Percentiles rank a stretch among this genome's conserved stretches.
These are phyloP conservation scores for Zosterops lateralis DNA, from an alignment of 2,113 vertebrate genomes.

Conservation along the genomic window DNA sequence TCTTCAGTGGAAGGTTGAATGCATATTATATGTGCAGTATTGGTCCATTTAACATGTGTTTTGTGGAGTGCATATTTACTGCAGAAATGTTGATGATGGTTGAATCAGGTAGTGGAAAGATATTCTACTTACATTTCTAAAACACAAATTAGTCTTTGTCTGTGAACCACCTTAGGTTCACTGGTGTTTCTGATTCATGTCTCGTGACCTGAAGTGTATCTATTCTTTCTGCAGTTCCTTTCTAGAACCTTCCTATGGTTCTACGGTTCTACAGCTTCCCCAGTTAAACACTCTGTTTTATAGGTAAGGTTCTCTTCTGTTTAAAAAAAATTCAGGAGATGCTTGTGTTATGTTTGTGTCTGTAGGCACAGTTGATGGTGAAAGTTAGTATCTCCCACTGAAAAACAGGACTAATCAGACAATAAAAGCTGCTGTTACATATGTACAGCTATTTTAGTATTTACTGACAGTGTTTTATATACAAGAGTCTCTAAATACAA, in stretches of 20 bases:
- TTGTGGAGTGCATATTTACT: not conserved
- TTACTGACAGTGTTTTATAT: not conserved
- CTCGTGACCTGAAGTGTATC: not conserved
- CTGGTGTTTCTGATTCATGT: not conserved
- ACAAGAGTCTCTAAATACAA: not conserved
- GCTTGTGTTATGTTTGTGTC: not conserved
- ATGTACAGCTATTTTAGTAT: not conserved
- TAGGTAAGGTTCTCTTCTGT: not conserved
- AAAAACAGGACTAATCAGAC: not conserved
- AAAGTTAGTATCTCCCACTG: not conserved
- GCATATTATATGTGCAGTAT: not conserved
- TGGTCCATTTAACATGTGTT: not conserved
- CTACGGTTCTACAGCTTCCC: not conserved
- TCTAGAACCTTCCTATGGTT: not conserved
- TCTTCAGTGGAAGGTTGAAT: not conserved
- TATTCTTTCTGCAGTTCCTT: not conserved
- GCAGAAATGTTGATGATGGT: not conserved
- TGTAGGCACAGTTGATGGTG: not conserved
- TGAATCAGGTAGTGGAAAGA: not conserved
- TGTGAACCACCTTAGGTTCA: not conserved
- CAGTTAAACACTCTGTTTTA: not conserved
- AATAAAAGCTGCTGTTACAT: not conserved
- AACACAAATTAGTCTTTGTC: not conserved
- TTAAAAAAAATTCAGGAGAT: not conserved
- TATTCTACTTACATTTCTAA: not conserved